These are phyloP conservation scores for Drosophila subobscura DNA, from an alignment of 1,140 invertebrate species.

Conservation along the genomic window DNA sequence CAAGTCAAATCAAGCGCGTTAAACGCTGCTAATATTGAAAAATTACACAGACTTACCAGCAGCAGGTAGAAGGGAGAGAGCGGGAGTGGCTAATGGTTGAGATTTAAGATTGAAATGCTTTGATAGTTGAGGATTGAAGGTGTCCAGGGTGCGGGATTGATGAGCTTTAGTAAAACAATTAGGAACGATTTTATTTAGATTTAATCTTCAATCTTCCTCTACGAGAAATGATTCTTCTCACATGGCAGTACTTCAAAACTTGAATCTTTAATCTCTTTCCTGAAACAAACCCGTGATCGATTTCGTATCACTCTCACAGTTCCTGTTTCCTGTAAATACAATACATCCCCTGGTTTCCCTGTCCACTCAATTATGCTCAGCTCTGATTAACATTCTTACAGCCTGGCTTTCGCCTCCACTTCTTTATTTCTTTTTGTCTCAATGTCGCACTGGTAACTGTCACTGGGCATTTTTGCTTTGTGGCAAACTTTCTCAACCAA, in stretches of 20 bases:
- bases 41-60: constrained; percentile 53
- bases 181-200: background rate
- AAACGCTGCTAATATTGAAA: constrained; percentile 76
- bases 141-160: background rate
- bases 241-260: no score
- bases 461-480: constrained; percentile 81
- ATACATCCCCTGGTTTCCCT: no score
- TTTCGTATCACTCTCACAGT: no score
- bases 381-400: constrained; percentile 38
- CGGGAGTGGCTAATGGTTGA: constrained; percentile 36
- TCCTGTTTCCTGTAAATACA: no score
- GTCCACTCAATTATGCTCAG: constrained; percentile 14
- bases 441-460: constrained; percentile 72
- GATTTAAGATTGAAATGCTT: constrained; percentile 14
- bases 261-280: background rate
- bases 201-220: background rate
- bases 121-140: background rate
- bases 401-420: constrained; percentile 3
- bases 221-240: no score
- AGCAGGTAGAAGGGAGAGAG: constrained; percentile 5
- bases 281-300: no score
- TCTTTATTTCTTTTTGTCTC: constrained; percentile 44
- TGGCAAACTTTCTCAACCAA: constrained; percentile 57
- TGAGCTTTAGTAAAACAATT: background rate
- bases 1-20: constrained; percentile 73